phyloP scores from a whole-genome alignment of 1,140 invertebrate species.

The Leptinotarsa texana region DNA sequence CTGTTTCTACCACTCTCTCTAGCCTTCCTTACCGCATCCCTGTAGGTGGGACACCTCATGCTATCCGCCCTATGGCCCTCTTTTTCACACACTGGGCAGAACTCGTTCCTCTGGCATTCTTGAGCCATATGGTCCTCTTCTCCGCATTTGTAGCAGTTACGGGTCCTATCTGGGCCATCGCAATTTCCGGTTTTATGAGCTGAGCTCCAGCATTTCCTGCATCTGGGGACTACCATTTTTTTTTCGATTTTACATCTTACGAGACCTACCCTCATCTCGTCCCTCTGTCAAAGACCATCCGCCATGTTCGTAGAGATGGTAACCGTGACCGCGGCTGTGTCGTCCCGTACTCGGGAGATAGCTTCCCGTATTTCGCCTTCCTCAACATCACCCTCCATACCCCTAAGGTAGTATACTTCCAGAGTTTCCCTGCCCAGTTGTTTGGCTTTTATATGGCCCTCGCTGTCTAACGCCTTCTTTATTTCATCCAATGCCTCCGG shows the following conservation, averaged over 20 bases:
- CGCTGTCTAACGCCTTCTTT: not conserved
- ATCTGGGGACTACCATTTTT: constrained; percentile 27
- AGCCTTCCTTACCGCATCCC: not conserved
- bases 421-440: not conserved
- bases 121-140: constrained; percentile 19
- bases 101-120: constrained; percentile 2
- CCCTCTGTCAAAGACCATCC: not conserved
- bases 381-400: constrained; percentile 7
- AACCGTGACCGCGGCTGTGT: constrained; percentile 27
- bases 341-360: constrained; percentile 12
- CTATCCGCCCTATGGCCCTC: not conserved
- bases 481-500: constrained; percentile 13
- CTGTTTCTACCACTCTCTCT: not conserved
- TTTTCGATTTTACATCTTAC: constrained; percentile 28
- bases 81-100: constrained; percentile 17
- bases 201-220: constrained; percentile 34
- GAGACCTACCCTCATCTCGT: constrained; percentile 21
- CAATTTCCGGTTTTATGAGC: constrained; percentile 30
- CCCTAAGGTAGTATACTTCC: not conserved
- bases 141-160: constrained; percentile 34
- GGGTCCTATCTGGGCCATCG: constrained; percentile 24
- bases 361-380: constrained; percentile 26
- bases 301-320: constrained; percentile 13
- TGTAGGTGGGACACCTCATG: constrained; percentile 15
- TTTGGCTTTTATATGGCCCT: not conserved